These are phyloP conservation scores for Cryptocephalus primarius DNA, from an alignment of 2,888 invertebrate genomes.

Conservation along the genomic window DNA sequence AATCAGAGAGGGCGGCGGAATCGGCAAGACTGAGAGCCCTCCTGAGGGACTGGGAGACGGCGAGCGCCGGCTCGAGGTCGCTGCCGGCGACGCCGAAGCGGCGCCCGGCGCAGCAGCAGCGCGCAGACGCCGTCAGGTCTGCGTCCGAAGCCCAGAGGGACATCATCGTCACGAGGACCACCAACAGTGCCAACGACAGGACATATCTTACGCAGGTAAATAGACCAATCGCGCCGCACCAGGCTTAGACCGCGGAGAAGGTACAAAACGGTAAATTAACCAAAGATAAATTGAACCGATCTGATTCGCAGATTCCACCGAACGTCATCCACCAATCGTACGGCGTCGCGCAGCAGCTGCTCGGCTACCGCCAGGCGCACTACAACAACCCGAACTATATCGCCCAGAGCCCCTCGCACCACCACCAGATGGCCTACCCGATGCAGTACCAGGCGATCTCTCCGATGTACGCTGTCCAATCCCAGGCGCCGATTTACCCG, in stretches of 20 bases:
- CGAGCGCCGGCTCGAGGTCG: conserved; percentile 49
- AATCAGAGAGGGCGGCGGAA: conserved; percentile 60
- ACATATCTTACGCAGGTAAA: conserved; percentile 19
- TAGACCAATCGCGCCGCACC: background rate
- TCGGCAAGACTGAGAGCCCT: conserved; percentile 55
- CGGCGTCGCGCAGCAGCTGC: conserved; percentile 25
- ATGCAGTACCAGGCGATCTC: conserved; percentile 32
- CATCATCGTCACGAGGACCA: background rate
- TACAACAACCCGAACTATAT: conserved; percentile 13
- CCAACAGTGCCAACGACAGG: background rate
- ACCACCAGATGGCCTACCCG: conserved; percentile 18
- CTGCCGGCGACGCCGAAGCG: conserved; percentile 43
- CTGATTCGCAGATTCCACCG: conserved; percentile 24
- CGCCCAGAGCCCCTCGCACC: conserved; percentile 17
- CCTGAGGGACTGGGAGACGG: conserved; percentile 67
- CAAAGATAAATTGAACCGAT: background rate
- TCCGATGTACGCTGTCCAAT: conserved; percentile 25
- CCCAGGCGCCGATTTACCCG: conserved; percentile 13
- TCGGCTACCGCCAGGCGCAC: conserved; percentile 19
- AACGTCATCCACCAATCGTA: conserved; percentile 34
- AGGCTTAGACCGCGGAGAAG: too few species aligned
- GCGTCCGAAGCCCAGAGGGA: conserved; percentile 6
- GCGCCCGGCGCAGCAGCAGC: conserved; percentile 19
- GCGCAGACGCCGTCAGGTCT: conserved; percentile 10
- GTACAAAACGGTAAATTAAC: too few species aligned